Base-by-base conservation (phyloP, 2,888 invertebrate genomes). In the Thymelicus acteon region DNA sequence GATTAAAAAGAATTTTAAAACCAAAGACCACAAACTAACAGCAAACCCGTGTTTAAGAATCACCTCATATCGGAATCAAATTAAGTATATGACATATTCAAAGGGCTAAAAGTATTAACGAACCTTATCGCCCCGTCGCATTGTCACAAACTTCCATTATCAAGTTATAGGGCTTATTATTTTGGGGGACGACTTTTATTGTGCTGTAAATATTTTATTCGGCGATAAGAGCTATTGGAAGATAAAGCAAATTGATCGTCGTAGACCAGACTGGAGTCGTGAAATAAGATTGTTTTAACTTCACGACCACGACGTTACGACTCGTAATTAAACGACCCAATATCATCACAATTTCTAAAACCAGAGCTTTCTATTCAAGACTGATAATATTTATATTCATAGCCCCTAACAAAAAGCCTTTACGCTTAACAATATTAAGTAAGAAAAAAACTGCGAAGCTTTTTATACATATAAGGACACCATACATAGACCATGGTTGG, bases 171-270 rank as follows among this genome's bases (percentile, higher is more conserved):
- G 84, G 82, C 87, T 86, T 89, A 88, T 90, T 90, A 90, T 91
- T 87, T 88, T 83, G 80, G 83, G 82, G 81, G 85, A 86, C 84
- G 87, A 85, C 83, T 92, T 92, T 84, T 92, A 92, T 91, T 88
- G 86, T 89, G 90, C 87, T 89, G 90, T 93, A 91, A 92, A 93
- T 92, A 92, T 91, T 93, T 91, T 89, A 92, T 89, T 83, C 81
- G 79, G 78, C 80, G 92, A 92, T 92, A 93, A 90, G 85, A 85
- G 81, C 82, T 81, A 80, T 81, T 80, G 80, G 77, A 72, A 89
- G 93, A 93, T 93, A 93, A 92, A 89, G 82, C 88, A 89, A 92
- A 92, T 92, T 92, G 92, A 92, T 92, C 89, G 88, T 58, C 19
- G 48, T 48, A 19, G 63, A 44, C 52, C 61, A 61, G 67, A 31